These are phyloP conservation scores for Fregata magnificens DNA, from an alignment of 2,113 vertebrate genomes.

Conservation along the genomic window DNA sequence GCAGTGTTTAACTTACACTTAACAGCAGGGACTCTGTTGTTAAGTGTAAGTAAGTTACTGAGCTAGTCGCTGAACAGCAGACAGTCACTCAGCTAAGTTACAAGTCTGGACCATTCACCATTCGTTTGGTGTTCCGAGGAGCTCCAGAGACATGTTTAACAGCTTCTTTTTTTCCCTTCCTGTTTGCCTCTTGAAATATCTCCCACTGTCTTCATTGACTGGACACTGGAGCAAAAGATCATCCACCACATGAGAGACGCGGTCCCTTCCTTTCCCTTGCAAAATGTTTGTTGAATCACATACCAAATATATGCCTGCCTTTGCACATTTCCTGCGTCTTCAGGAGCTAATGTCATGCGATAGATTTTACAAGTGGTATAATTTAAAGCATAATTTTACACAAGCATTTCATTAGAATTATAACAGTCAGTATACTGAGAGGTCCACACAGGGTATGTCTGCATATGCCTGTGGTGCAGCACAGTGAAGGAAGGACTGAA, in stretches of 20 bases:
- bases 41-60: too few species aligned
- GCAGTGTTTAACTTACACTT: neutral
- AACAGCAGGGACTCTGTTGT: neutral
- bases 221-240: neutral
- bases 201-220: neutral
- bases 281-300: neutral
- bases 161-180: neutral
- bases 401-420: neutral
- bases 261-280: neutral
- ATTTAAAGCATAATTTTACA: neutral
- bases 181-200: neutral
- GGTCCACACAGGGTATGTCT: accelerated
- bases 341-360: neutral
- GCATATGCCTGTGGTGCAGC: accelerated
- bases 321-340: neutral
- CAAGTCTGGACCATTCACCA: accelerated
- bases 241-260: accelerated
- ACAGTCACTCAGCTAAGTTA: neutral
- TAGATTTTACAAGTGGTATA: neutral
- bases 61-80: neutral
- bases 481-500: neutral
- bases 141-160: neutral
- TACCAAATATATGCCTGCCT: neutral
- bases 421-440: neutral
- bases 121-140: neutral